Conservation (phyloP, 2,888 invertebrate genomes). For the Loripinus fragilis region DNA sequence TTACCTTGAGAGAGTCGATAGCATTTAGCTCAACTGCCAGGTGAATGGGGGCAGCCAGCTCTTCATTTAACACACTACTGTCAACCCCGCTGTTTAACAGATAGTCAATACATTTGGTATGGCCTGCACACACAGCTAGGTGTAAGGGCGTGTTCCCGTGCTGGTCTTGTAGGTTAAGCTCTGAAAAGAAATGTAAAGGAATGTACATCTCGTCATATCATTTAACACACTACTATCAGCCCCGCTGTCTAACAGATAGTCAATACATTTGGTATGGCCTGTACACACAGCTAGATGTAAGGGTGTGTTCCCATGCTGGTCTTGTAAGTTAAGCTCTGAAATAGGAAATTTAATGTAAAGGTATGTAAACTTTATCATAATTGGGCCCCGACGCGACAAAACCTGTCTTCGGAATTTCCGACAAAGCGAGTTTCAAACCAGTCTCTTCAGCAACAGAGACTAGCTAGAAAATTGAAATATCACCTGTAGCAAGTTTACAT, state of each 20-base stretch:
- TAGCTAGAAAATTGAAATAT: no score
- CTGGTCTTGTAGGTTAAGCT: constrained; percentile 73
- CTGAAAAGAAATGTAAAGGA: constrained; percentile 60
- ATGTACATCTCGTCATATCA: no score
- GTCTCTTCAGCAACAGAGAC: no score
- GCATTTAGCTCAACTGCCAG: constrained; percentile 82
- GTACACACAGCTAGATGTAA: constrained; percentile 91
- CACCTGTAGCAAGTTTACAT: no score
- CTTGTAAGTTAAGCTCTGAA: constrained; percentile 72
- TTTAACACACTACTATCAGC: constrained; percentile 89
- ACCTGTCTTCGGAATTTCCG: no score
- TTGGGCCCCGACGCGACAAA: no score
- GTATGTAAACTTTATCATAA: no score
- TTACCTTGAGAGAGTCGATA: constrained; percentile 68
- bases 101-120: constrained; percentile 89
- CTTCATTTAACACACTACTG: constrained; percentile 89
- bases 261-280: constrained; percentile 89
- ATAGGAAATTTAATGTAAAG: no score
- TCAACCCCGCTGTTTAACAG: constrained; percentile 89
- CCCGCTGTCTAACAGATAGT: constrained; percentile 88
- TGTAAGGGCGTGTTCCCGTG: constrained; percentile 92
- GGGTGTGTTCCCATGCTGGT: constrained; percentile 89
- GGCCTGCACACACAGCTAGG: constrained; percentile 90
- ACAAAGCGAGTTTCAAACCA: no score
- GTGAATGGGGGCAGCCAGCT: constrained; percentile 91